Percentiles rank a stretch among this genome's conserved stretches.
These are phyloP conservation scores for Chrysolina oricalcia DNA, from an alignment of 2,888 invertebrate genomes.

Conservation along the genomic window DNA sequence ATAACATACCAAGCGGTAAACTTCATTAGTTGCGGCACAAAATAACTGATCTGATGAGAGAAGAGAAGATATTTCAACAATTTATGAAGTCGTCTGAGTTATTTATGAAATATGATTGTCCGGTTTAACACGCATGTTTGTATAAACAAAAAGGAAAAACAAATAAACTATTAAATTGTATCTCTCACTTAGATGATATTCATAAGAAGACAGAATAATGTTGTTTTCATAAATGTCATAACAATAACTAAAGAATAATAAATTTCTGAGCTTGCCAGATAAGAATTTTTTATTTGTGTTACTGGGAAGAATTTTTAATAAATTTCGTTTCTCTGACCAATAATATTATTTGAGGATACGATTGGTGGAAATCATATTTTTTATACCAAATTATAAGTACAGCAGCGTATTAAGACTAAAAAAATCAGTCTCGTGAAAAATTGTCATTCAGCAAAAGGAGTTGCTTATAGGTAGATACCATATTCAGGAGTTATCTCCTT, in stretches of 20 bases:
- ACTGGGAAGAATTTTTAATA: background rate
- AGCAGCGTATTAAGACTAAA: too few species aligned
- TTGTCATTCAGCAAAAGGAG: too few species aligned
- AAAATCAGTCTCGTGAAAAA: too few species aligned
- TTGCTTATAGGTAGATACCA: too few species aligned
- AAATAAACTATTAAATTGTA: slow-evolving; percentile 43
- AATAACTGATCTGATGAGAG: slow-evolving; percentile 1
- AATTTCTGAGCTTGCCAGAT: slow-evolving; percentile 28
- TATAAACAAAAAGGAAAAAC: slow-evolving; percentile 43
- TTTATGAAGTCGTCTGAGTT: slow-evolving; percentile 8
- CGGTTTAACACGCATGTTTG: slow-evolving; percentile 33
- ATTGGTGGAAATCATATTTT: too few species aligned
- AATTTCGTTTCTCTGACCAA: background rate
- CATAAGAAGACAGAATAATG: slow-evolving; percentile 38
- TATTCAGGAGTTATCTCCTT: too few species aligned
- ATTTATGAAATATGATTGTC: slow-evolving; percentile 27
- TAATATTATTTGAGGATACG: too few species aligned
- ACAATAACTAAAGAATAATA: slow-evolving; percentile 39
- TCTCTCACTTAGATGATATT: slow-evolving; percentile 33
- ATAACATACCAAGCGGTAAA: too few species aligned
- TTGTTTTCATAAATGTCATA: slow-evolving; percentile 44
- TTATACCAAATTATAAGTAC: too few species aligned
- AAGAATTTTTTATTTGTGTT: background rate
- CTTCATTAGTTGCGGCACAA: background rate
- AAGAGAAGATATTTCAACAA: background rate